A percentile compares a stretch with the other conserved stretches of the same genome.
phyloP scores from a whole-genome alignment of 1,140 invertebrate genomes.

The Drosophila pallidifrons region DNA sequence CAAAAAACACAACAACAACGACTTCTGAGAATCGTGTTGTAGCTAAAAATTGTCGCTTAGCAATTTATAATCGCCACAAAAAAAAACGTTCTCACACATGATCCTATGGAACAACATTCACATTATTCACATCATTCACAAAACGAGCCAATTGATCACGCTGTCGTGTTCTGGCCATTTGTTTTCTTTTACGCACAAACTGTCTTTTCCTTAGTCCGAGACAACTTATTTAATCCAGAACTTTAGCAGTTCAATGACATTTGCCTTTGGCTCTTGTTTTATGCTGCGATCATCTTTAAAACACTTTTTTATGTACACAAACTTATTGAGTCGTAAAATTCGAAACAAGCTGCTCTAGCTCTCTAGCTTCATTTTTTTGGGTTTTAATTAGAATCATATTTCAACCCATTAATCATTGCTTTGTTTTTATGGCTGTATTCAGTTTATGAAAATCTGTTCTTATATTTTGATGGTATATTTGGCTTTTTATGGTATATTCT shows the following conservation, averaged over 20 bases:
- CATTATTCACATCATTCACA: constrained; percentile 1
- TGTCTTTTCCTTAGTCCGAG: not conserved
- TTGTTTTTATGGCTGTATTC: not conserved
- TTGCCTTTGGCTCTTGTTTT: not conserved
- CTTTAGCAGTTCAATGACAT: constrained; percentile 6
- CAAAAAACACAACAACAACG: not conserved
- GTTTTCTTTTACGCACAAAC: not conserved
- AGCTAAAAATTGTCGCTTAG: constrained; percentile 17
- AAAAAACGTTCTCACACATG: not conserved
- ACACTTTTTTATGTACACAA: not conserved
- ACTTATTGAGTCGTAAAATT: not conserved
- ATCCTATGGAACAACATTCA: constrained; percentile 11
- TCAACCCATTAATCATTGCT: not conserved
- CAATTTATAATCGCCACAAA: constrained; percentile 11
- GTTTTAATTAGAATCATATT: not conserved
- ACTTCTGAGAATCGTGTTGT: constrained; percentile 29
- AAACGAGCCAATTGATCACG: constrained; percentile 2
- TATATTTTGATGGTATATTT: no score
- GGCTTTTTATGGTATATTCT: no score
- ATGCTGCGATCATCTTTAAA: not conserved
- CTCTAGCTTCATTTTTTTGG: not conserved
- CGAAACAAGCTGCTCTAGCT: not conserved
- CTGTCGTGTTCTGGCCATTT: not conserved
- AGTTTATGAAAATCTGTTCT: no score
- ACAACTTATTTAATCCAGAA: constrained; percentile 3